These are phyloP conservation scores for Platyscapa corneri DNA, from an alignment of 1,140 invertebrate species.

Conservation along the genomic window DNA sequence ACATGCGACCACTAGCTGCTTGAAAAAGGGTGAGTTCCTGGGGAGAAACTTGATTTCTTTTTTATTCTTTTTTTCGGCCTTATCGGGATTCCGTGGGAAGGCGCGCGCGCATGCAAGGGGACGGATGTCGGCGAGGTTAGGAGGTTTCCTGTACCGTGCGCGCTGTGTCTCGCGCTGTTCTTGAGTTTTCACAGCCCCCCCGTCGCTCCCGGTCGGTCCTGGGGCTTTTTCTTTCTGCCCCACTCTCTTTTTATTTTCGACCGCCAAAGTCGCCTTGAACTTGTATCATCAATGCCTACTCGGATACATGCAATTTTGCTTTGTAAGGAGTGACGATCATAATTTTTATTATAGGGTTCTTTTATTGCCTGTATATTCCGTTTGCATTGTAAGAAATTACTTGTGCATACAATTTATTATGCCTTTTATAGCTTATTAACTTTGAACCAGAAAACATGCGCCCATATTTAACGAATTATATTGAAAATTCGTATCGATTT, in stretches of 20 bases:
- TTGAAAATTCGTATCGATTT: background rate
- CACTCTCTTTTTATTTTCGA: too few species aligned
- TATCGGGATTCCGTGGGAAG: background rate
- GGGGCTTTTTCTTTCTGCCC: background rate
- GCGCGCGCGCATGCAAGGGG: background rate
- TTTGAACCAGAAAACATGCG: background rate
- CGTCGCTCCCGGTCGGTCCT: background rate
- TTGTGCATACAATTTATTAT: too few species aligned
- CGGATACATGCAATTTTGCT: background rate
- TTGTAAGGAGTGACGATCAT: too few species aligned
- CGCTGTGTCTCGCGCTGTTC: background rate
- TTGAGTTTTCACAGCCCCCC: background rate
- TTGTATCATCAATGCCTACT: background rate
- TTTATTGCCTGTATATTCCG: too few species aligned
- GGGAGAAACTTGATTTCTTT: background rate
- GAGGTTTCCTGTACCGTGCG: background rate
- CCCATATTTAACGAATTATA: background rate
- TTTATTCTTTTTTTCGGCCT: background rate
- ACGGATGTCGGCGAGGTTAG: conserved; percentile 4
- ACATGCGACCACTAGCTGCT: background rate
- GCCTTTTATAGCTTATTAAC: too few species aligned
- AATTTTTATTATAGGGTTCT: too few species aligned
- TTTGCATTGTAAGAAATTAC: too few species aligned
- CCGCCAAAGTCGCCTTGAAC: too few species aligned
- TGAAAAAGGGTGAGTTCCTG: background rate